Percentiles rank a stretch among this genome's conserved stretches.
Evolutionary conservation across 2,888 invertebrate species (phyloP).

Genomic region (Acleris literana): DNA sequence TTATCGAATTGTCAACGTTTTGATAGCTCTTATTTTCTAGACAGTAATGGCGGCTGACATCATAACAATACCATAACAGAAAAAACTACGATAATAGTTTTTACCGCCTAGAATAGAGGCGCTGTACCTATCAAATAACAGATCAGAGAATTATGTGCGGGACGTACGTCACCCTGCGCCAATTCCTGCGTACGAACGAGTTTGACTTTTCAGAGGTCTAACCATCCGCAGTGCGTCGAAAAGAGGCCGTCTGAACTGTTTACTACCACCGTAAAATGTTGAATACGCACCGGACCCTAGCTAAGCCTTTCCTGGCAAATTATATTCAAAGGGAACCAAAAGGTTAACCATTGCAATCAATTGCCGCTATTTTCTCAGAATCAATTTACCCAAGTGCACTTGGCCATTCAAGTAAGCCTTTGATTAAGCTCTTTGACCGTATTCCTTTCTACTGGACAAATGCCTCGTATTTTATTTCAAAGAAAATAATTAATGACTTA

Average conservation of each 20-base stretch:
- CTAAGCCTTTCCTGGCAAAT: no score
- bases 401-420: not conserved
- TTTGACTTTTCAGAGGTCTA: slow-evolving; percentile 22
- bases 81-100: no score
- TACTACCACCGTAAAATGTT: no score
- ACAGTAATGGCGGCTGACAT: no score
- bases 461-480: not conserved
- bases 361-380: slow-evolving; percentile 2
- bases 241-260: not conserved
- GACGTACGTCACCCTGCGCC: not conserved
- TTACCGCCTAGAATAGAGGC: no score
- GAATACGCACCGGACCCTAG: no score
- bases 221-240: slow-evolving; percentile 24
- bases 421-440: slow-evolving; percentile 1
- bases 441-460: not conserved
- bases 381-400: not conserved
- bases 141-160: not conserved
- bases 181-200: not conserved
- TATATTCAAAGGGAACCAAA: not conserved
- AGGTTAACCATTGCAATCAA: not conserved
- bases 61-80: no score
- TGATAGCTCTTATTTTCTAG: no score
- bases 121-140: not conserved
- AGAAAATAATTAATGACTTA: not conserved
- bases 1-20: no score